Percentiles rank a stretch among this genome's conserved stretches.
Evolutionary conservation across 2,888 invertebrate species (phyloP).

Genomic region (Xanthia icteritia): DNA sequence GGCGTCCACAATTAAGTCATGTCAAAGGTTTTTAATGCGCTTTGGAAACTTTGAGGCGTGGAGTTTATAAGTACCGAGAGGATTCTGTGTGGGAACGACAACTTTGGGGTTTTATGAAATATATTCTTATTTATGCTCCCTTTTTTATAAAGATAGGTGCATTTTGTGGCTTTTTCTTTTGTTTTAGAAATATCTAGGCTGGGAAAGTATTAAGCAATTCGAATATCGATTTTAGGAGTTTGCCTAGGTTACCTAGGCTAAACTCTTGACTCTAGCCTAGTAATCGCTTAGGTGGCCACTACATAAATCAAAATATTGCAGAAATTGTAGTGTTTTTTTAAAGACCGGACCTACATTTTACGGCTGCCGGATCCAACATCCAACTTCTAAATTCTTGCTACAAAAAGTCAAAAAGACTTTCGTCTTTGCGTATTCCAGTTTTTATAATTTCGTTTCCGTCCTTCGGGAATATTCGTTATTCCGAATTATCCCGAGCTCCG

Average conservation of each 20-base stretch:
- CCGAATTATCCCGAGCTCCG: constrained; percentile 42
- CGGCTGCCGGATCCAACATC: too few species aligned
- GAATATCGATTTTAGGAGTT: background rate
- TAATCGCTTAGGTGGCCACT: too few species aligned
- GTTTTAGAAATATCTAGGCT: background rate
- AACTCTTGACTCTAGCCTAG: background rate
- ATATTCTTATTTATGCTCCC: background rate
- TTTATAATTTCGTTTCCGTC: constrained; percentile 24
- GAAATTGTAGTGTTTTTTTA: background rate
- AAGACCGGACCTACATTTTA: background rate
- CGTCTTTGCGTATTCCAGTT: background rate
- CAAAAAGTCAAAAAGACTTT: background rate
- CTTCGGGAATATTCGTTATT: constrained; percentile 40
- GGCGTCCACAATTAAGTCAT: constrained; percentile 61
- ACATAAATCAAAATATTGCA: too few species aligned
- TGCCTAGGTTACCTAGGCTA: too few species aligned
- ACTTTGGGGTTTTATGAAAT: constrained; percentile 16
- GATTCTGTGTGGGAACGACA: constrained; percentile 16
- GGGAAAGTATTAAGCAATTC: too few species aligned
- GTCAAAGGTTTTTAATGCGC: constrained; percentile 65
- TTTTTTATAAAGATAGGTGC: background rate
- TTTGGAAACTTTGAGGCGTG: constrained; percentile 55
- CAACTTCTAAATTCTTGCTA: background rate
- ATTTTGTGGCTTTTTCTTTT: background rate
- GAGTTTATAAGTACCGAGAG: constrained; percentile 47